Base-by-base conservation (phyloP, 2,113 vertebrate species). In the Taxidea taxus region DNA sequence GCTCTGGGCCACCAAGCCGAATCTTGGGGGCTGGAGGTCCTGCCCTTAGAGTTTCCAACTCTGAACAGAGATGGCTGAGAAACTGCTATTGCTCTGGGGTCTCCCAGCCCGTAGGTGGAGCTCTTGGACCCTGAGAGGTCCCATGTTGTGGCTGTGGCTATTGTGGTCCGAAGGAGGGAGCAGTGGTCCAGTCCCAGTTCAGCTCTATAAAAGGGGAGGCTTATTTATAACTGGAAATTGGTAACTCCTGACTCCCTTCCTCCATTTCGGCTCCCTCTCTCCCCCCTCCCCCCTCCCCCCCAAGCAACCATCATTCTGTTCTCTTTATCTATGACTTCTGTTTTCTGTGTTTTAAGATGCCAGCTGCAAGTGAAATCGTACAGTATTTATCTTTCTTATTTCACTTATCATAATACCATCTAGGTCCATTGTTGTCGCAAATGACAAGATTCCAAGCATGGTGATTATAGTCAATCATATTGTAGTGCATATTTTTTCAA, bases 71-170 rank as follows among this genome's bases (percentile, higher is more conserved):
- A 7, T 27, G 2, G 2, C 82, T 27, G 72, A 83, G 77, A 51
- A 94, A 94, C 72, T 31, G 77, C 51, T 37, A 1, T 23, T 82
- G 77, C 49, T 92, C 56, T 62, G 74, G 62, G 95, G 97, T 97
- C 97, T 96, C 96, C 96, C 90, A 51, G 75, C 80, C 97, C 47
- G 13, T 94, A 98, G 98, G 80, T 95, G 96, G 97, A 0, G 81
- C 94, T 98, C 31, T 96, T 96, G 97, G 92, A 91, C 83, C 78
- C 96, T 21, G 47, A 70, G 44, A 95, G 42, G 56, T 27, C 68
- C 27, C 42, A 4, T 0, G 20, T 11, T 39, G 77, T 9, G 6
- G 27, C 29, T 66, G 64, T 66, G 64, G 64, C 31, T 16, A 3
- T 66, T n/a, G 77, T 9, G 6, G 27, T 15, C 0, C 2, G 34